phyloP scores from a whole-genome alignment of 2,113 vertebrate species.

The Nothoprocta perdicaria region DNA sequence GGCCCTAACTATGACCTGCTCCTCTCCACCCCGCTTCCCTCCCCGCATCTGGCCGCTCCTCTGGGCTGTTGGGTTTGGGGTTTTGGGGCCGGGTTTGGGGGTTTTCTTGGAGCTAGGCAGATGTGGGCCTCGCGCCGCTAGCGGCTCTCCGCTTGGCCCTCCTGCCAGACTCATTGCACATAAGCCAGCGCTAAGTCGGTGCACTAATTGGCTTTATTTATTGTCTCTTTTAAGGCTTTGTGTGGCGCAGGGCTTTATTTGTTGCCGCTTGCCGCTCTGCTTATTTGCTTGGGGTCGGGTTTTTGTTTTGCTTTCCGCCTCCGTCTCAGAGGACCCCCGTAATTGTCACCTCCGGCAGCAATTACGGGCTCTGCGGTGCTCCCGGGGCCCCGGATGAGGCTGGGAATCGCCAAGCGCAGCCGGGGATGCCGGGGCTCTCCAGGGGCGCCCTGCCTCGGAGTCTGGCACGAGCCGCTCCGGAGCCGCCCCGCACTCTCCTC shows the following conservation, averaged over 20 bases:
- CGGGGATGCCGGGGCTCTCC: background rate
- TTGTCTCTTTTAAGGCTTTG: slow-evolving; percentile 2
- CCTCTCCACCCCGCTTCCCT: background rate
- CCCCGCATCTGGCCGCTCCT: rapidly evolving
- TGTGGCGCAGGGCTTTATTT: background rate
- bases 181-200: background rate
- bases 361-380: background rate
- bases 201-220: slow-evolving; percentile 45
- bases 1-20: background rate
- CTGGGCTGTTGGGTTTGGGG: background rate
- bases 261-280: slow-evolving; percentile 1
- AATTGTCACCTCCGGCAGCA: slow-evolving; percentile 58
- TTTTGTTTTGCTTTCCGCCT: slow-evolving; percentile 38
- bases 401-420: background rate
- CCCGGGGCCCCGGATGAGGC: slow-evolving; percentile 8
- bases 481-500: slow-evolving; percentile 32
- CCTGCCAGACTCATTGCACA: background rate
- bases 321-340: slow-evolving; percentile 6
- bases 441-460: background rate
- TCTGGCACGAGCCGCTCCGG: slow-evolving; percentile 34
- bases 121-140: background rate
- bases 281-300: slow-evolving; percentile 32
- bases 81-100: background rate
- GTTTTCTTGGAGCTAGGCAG: background rate
- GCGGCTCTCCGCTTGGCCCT: background rate